Percentiles rank a stretch among this genome's conserved stretches.
phyloP scores from a whole-genome alignment of 2,888 invertebrate species.

The Phengaris arion region DNA sequence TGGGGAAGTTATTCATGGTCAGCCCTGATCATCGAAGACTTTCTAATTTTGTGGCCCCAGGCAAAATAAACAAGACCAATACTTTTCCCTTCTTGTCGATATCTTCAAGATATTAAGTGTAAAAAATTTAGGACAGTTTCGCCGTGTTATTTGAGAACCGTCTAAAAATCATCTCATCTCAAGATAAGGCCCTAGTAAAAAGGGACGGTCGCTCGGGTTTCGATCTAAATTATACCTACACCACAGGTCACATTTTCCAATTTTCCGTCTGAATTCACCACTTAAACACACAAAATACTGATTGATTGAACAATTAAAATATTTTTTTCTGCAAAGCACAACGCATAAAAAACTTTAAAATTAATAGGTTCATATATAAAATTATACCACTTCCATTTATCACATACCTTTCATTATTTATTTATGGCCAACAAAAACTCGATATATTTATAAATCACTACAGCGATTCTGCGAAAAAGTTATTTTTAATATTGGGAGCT shows the following conservation, averaged over 20 bases:
- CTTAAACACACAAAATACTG: too few species aligned
- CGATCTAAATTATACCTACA: too few species aligned
- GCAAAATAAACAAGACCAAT: constrained; percentile 60
- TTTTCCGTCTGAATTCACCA: too few species aligned
- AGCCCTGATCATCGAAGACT: constrained; percentile 49
- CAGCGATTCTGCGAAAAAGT: not conserved
- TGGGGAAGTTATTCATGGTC: constrained; percentile 55
- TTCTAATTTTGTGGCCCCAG: constrained; percentile 73
- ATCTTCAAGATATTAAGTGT: not conserved
- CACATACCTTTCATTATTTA: constrained; percentile 4
- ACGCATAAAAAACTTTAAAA: not conserved
- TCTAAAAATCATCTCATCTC: too few species aligned
- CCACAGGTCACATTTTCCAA: too few species aligned
- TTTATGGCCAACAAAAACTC: not conserved
- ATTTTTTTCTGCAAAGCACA: too few species aligned
- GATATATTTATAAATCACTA: not conserved
- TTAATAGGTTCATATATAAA: not conserved
- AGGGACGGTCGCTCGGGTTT: too few species aligned
- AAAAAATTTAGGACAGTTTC: constrained; percentile 8
- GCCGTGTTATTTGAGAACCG: not conserved
- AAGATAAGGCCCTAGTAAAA: too few species aligned
- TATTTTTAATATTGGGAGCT: constrained; percentile 7
- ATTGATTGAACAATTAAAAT: too few species aligned
- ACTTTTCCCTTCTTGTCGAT: constrained; percentile 15
- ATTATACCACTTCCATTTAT: constrained; percentile 7